A percentile compares a stretch with the other conserved stretches of the same genome.
Evolutionary conservation across 2,888 invertebrate species (phyloP).

Genomic region (Crossocerus cetratus): DNA sequence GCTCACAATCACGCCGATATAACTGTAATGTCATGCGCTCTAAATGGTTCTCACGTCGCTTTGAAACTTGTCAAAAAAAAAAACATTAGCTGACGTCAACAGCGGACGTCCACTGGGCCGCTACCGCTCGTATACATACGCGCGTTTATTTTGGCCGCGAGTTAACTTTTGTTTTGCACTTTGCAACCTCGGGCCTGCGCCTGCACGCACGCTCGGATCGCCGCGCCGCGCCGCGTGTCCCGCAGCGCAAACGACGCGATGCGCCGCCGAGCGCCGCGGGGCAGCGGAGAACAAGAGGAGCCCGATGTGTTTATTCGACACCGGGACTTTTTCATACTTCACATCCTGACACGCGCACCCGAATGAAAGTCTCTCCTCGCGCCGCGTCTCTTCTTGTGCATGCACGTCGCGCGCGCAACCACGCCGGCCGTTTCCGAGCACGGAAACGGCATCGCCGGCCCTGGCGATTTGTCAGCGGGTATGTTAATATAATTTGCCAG

Average conservation of each 20-base stretch:
- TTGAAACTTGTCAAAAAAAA: slow-evolving; percentile 21
- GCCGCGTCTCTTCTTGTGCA: no score
- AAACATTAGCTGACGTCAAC: slow-evolving; percentile 44
- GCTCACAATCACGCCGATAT: slow-evolving; percentile 6
- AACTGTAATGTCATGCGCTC: background rate
- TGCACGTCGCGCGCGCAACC: no score
- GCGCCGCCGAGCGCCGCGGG: background rate
- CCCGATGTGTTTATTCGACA: background rate
- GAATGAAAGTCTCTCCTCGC: no score
- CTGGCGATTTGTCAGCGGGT: no score
- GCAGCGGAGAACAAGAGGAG: background rate
- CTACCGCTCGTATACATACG: background rate
- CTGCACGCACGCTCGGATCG: no score
- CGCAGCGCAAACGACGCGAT: background rate
- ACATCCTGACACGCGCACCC: no score
- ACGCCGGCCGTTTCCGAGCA: no score
- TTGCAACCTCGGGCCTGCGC: slow-evolving; percentile 2
- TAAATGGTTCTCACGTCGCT: slow-evolving; percentile 7
- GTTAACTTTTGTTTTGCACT: slow-evolving; percentile 6
- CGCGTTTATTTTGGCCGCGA: slow-evolving; percentile 27
- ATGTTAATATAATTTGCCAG: no score
- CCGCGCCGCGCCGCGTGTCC: no score
- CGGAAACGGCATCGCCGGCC: no score
- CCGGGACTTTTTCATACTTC: no score
- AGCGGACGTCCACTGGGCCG: background rate